Conservation (phyloP, 1,140 invertebrate genomes). For the fruit fly (Drosophila melanogaster) region DNA sequence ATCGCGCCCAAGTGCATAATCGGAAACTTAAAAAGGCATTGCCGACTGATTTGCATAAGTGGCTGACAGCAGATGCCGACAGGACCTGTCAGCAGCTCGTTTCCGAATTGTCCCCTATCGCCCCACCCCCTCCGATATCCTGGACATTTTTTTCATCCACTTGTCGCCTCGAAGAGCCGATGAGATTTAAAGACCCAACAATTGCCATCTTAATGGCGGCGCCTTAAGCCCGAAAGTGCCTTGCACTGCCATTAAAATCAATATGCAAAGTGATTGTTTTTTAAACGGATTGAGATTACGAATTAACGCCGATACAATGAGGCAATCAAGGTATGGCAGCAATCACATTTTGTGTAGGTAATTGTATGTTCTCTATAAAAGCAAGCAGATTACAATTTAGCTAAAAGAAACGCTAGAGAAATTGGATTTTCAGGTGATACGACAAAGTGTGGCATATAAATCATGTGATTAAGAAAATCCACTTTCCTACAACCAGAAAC, state of each 20-base stretch:
- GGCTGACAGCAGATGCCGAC: conserved; percentile 59
- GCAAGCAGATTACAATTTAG: neutral
- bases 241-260: conserved; percentile 30
- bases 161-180: conserved; percentile 13
- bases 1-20: conserved; percentile 56
- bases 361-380: neutral
- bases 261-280: conserved; percentile 43
- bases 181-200: conserved; percentile 23
- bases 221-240: conserved; percentile 6
- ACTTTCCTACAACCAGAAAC: neutral
- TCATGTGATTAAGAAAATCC: conserved; percentile 1
- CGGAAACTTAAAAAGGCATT: conserved; percentile 72
- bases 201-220: conserved; percentile 15
- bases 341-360: conserved; percentile 27
- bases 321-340: conserved; percentile 16
- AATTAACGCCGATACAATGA: conserved; percentile 28
- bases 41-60: conserved; percentile 78
- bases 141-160: conserved; percentile 3
- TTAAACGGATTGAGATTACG: conserved; percentile 32
- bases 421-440: too few relatives aligned
- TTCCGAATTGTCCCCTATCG: neutral
- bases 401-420: neutral
- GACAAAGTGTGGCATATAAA: conserved; percentile 1
- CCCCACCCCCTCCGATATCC: neutral
- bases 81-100: conserved; percentile 27